Conservation (phyloP, 2,113 vertebrate genomes). For the Seriola dumerili region DNA sequence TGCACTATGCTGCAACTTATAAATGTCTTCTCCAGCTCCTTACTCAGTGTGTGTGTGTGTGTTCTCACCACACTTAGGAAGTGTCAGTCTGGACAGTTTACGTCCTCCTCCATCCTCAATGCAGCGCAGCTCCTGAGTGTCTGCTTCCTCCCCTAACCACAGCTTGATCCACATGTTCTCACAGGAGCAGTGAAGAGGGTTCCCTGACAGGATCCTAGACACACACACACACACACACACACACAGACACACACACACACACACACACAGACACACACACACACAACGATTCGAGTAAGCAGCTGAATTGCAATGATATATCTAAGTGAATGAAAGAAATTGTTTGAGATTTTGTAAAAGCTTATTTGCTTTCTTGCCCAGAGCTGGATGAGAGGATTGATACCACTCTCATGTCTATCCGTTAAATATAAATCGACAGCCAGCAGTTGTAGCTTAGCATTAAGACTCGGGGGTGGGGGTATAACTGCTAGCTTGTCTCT, state of each 20-base stretch:
- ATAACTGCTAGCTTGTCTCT: neutral
- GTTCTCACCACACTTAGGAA: conserved; percentile 92
- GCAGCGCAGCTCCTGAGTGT: conserved; percentile 91
- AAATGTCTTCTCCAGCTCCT: conserved; percentile 45
- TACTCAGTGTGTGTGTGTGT: neutral
- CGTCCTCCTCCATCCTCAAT: conserved; percentile 89
- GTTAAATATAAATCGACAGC: neutral
- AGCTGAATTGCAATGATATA: conserved; percentile 2
- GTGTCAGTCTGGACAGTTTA: conserved; percentile 87
- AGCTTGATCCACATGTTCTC: conserved; percentile 98
- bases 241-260: conserved; percentile 23
- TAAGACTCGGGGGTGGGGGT: neutral
- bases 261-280: conserved; percentile 20
- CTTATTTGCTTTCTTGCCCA: neutral
- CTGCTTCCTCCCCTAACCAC: conserved; percentile 90
- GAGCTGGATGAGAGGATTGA: neutral
- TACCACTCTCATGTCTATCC: neutral
- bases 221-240: conserved; percentile 31
- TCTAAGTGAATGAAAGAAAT: neutral
- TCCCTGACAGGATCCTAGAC: conserved; percentile 89
- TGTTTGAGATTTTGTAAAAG: neutral
- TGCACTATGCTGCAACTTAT: conserved; percentile 29
- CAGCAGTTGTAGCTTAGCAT: neutral
- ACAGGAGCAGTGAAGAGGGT: conserved; percentile 95
- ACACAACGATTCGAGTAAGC: neutral